Evolutionary conservation across 2,113 vertebrate genomes (phyloP).

Genomic region (Synchiropus splendidus): DNA sequence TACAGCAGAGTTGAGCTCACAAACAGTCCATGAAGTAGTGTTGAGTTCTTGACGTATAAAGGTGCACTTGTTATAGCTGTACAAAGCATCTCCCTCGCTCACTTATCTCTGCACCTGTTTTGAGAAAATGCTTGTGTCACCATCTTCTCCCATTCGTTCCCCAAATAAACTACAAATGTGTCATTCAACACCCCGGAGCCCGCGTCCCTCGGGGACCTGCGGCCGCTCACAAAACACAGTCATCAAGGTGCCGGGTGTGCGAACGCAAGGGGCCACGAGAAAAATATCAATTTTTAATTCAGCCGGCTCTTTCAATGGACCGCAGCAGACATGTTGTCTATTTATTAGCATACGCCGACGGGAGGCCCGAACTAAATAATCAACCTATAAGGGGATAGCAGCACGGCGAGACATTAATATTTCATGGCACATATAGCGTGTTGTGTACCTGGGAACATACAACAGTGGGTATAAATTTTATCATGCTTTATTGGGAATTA

Average conservation of each 20-base stretch:
- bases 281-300: conserved; percentile 61
- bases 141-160: conserved; percentile 6
- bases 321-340: conserved; percentile 26
- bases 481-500: conserved; percentile 49
- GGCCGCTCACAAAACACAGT: conserved; percentile 24
- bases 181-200: conserved; percentile 5
- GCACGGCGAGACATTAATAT: conserved; percentile 38
- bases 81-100: too few relatives aligned
- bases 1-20: too few relatives aligned
- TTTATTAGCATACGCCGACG: conserved; percentile 62
- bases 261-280: conserved; percentile 47
- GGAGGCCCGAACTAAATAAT: conserved; percentile 50
- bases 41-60: too few relatives aligned
- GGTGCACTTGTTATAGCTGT: too few relatives aligned
- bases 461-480: conserved; percentile 39
- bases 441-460: conserved; percentile 42
- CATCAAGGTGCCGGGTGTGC: conserved; percentile 27
- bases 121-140: too few relatives aligned
- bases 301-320: conserved; percentile 41
- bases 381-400: conserved; percentile 37
- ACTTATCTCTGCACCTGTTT: too few relatives aligned
- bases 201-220: conserved; percentile 14
- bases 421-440: conserved; percentile 36
- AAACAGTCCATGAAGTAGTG: too few relatives aligned
- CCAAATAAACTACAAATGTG: conserved; percentile 5